Percentiles rank a stretch among this genome's conserved stretches.
Conservation (phyloP, 2,113 vertebrate genomes). For the Carassius carassius region DNA sequence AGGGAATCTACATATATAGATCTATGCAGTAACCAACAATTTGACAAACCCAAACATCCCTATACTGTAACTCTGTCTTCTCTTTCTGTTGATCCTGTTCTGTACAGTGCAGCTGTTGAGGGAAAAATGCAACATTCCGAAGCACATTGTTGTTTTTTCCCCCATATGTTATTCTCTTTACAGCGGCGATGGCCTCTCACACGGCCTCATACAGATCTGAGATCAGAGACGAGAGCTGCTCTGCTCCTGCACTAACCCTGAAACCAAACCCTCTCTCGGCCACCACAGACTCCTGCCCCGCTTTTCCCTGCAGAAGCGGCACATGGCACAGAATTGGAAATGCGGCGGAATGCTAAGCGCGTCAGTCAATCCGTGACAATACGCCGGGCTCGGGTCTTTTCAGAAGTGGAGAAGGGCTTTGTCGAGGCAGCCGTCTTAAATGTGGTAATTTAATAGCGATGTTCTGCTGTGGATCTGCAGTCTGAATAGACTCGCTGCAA, state of each 20-base stretch:
- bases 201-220: constrained; percentile 20
- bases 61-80: neutral
- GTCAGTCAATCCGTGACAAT: constrained; percentile 37
- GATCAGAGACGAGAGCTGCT: constrained; percentile 14
- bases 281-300: neutral
- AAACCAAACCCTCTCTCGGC: constrained; percentile 9
- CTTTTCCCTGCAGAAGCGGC: constrained; percentile 5
- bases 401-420: constrained; percentile 26
- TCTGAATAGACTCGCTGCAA: constrained; percentile 11
- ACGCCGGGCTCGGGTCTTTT: constrained; percentile 5
- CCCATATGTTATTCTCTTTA: constrained; percentile 42
- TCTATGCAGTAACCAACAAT: neutral
- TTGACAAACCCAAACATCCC: neutral
- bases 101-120: neutral
- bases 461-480: constrained; percentile 13
- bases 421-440: constrained; percentile 9
- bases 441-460: constrained; percentile 29
- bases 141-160: neutral
- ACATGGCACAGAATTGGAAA: constrained; percentile 24
- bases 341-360: constrained; percentile 21
- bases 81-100: constrained; percentile 6
- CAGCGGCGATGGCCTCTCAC: neutral
- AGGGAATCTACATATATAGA: no score
- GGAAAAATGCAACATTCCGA: constrained; percentile 33
- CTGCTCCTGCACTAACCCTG: constrained; percentile 10